Percentiles rank a stretch among this genome's conserved stretches.
These are phyloP conservation scores for Leucopsar rothschildi DNA, from an alignment of 2,113 vertebrate species.

Conservation along the genomic window DNA sequence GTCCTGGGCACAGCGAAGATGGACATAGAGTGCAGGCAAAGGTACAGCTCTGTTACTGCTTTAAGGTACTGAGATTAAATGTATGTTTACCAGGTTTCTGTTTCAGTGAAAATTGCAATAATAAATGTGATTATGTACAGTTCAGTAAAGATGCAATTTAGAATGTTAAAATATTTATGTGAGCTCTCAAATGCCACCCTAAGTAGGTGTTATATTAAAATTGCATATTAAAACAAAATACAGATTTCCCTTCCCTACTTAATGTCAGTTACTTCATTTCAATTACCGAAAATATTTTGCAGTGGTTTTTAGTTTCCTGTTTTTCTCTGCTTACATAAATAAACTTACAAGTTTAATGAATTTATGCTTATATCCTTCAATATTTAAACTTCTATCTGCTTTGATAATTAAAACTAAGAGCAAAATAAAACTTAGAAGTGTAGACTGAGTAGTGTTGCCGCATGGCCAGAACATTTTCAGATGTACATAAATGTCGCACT, in stretches of 20 bases:
- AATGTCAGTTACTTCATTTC: background rate
- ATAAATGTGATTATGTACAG: background rate
- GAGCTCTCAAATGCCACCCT: background rate
- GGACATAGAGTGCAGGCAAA: background rate
- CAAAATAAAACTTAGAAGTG: background rate
- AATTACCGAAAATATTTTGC: background rate
- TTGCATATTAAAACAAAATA: background rate
- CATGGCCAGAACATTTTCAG: background rate
- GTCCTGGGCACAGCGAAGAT: background rate
- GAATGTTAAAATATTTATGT: slow-evolving; percentile 29
- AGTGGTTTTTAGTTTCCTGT: background rate
- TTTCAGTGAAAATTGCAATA: background rate
- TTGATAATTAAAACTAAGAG: background rate
- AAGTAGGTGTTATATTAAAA: slow-evolving; percentile 20
- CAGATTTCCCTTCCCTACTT: background rate
- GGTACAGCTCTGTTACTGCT: background rate
- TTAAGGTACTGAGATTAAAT: slow-evolving; percentile 8
- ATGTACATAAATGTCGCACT: background rate
- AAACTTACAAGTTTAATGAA: background rate
- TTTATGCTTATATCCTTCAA: background rate
- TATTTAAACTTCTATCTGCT: background rate
- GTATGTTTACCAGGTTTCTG: background rate
- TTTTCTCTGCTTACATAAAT: background rate
- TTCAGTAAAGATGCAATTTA: slow-evolving; percentile 1
- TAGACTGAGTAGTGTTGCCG: background rate